These are phyloP conservation scores for Xenopus laevis DNA, from an alignment of 2,113 vertebrate genomes.

Conservation along the genomic window DNA sequence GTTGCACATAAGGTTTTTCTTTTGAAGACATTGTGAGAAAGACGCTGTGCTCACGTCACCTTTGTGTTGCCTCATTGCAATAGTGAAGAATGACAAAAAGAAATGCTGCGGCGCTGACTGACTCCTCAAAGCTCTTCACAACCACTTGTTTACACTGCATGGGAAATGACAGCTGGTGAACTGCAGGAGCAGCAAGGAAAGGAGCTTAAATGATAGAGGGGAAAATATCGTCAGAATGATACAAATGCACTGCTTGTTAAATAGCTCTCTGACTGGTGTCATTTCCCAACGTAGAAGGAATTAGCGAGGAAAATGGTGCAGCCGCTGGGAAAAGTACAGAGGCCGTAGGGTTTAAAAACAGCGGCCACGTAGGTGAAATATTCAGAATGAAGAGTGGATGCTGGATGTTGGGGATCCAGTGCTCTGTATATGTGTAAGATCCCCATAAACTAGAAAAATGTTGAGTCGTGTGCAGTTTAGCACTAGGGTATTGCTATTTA, in stretches of 20 bases:
- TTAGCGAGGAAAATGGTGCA: conserved; percentile 15
- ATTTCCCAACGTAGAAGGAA: conserved; percentile 26
- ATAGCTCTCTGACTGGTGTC: conserved; percentile 27
- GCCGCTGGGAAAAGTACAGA: conserved; percentile 25
- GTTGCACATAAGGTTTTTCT: not conserved
- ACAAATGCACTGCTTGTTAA: conserved; percentile 30
- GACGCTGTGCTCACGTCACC: not conserved
- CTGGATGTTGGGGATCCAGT: no score
- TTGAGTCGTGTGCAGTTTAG: no score
- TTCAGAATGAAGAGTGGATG: not conserved
- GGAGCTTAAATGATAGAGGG: conserved; percentile 21
- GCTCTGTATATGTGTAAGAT: no score
- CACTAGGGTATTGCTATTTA: no score
- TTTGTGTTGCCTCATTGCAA: not conserved
- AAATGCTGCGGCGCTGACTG: not conserved
- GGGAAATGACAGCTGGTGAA: conserved; percentile 31
- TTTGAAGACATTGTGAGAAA: not conserved
- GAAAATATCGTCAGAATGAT: conserved; percentile 7
- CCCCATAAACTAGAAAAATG: no score
- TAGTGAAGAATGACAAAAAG: conserved; percentile 4
- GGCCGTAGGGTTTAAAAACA: not conserved
- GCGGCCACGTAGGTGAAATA: no score
- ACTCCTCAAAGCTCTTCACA: not conserved
- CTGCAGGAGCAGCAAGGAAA: conserved; percentile 14
- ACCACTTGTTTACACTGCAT: conserved; percentile 18